These are phyloP conservation scores for Tromatobia lineatoria DNA, from an alignment of 2,888 invertebrate species.

Conservation along the genomic window DNA sequence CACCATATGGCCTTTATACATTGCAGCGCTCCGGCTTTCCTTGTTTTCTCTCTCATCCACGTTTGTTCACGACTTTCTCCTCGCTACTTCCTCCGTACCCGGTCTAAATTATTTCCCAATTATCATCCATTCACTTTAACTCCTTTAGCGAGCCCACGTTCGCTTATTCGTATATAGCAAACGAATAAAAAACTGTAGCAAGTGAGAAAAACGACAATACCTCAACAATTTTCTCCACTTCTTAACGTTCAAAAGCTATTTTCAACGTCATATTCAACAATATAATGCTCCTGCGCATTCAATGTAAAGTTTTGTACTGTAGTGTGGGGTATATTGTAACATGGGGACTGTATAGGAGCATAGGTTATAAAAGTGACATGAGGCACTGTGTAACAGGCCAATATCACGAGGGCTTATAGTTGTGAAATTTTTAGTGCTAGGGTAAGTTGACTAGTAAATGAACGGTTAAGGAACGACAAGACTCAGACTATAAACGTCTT, in stretches of 20 bases:
- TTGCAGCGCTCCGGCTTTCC: slow-evolving; percentile 1
- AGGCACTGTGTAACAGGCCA: too few species aligned
- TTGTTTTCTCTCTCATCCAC: background rate
- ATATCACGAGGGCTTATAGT: too few species aligned
- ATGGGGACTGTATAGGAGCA: too few species aligned
- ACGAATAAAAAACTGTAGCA: background rate
- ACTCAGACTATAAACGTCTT: too few species aligned
- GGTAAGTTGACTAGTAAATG: too few species aligned
- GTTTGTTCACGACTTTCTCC: slow-evolving; percentile 1
- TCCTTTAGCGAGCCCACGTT: slow-evolving; percentile 30
- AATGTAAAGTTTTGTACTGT: slow-evolving; percentile 1
- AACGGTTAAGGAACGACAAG: too few species aligned
- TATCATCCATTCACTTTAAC: slow-evolving; percentile 55
- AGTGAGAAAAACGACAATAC: background rate
- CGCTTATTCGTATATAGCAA: slow-evolving; percentile 26
- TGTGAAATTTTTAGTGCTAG: too few species aligned
- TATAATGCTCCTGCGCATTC: background rate
- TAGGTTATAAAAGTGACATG: too few species aligned
- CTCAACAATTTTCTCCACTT: slow-evolving; percentile 27
- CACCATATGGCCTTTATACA: slow-evolving; percentile 53
- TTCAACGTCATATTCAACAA: slow-evolving; percentile 8
- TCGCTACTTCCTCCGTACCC: slow-evolving; percentile 16
- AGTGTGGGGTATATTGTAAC: too few species aligned
- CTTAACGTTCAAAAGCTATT: slow-evolving; percentile 10
- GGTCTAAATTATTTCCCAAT: slow-evolving; percentile 56